Conservation (phyloP, 2,888 invertebrate genomes). For the Saturnia japonica region DNA sequence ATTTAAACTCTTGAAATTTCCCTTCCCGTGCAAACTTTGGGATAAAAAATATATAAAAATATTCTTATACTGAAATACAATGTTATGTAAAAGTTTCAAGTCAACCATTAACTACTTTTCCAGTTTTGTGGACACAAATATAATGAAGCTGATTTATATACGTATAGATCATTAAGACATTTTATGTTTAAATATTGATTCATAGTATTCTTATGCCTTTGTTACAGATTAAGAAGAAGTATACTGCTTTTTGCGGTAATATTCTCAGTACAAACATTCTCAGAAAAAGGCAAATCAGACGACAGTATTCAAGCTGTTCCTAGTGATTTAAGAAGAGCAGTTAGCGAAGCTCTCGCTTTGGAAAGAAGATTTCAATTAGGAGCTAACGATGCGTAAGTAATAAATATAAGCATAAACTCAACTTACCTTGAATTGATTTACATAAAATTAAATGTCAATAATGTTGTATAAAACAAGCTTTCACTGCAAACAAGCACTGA, state of each 20-base stretch:
- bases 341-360: slow-evolving; percentile 72
- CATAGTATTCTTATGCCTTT: slow-evolving; percentile 34
- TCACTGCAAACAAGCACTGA: background rate
- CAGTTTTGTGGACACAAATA: no score
- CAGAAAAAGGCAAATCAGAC: slow-evolving; percentile 64
- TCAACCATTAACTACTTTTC: no score
- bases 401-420: background rate
- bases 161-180: no score
- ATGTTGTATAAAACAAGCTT: background rate
- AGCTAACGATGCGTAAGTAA: slow-evolving; percentile 68
- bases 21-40: no score
- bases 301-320: slow-evolving; percentile 70
- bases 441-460: background rate
- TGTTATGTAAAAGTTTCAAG: no score
- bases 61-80: no score
- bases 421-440: background rate
- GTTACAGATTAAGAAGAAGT: slow-evolving; percentile 67
- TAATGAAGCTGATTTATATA: no score
- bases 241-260: slow-evolving; percentile 58
- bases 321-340: slow-evolving; percentile 68
- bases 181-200: no score
- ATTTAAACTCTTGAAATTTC: no score
- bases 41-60: no score
- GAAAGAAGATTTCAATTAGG: slow-evolving; percentile 68
- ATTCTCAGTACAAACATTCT: slow-evolving; percentile 43